Conservation (phyloP, 2,888 invertebrate species). For the Heliconius ethilla region DNA sequence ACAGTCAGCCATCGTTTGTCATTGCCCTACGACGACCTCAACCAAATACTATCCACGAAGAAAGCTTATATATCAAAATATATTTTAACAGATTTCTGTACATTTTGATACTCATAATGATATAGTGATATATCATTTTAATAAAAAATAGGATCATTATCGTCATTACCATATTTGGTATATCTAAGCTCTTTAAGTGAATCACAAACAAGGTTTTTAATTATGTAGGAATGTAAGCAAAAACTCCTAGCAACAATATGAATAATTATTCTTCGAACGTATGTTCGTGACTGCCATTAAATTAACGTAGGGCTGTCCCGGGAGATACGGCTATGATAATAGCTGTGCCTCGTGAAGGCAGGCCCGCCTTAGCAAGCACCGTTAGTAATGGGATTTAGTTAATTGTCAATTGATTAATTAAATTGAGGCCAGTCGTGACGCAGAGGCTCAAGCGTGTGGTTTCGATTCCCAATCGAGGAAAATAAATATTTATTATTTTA, state of each 20-base stretch:
- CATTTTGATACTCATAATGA: background rate
- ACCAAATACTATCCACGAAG: background rate
- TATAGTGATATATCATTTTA: background rate
- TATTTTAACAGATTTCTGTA: no score
- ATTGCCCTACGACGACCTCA: background rate
- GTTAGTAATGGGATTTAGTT: constrained; percentile 12
- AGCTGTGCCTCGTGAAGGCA: constrained; percentile 8
- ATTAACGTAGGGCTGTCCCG: constrained; percentile 32
- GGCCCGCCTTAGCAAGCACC: constrained; percentile 8
- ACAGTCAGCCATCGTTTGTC: background rate
- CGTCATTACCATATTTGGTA: background rate
- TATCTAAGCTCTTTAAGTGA: background rate
- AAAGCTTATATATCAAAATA: no score
- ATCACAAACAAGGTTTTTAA: background rate
- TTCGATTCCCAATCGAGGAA: no score
- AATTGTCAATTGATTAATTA: constrained; percentile 11
- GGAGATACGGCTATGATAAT: constrained; percentile 28
- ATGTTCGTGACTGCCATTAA: constrained; percentile 31
- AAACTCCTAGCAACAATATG: constrained; percentile 9
- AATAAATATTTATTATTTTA: no score
- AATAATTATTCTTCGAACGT: constrained; percentile 26
- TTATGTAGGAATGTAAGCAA: constrained; percentile 12
- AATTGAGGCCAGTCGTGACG: background rate
- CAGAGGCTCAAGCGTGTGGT: no score
- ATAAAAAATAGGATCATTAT: background rate